Evolutionary conservation across 2,888 invertebrate genomes (phyloP), one percentile per base, ranked within the genome.

Genomic region (Trichogramma dendrolimi): DNA sequence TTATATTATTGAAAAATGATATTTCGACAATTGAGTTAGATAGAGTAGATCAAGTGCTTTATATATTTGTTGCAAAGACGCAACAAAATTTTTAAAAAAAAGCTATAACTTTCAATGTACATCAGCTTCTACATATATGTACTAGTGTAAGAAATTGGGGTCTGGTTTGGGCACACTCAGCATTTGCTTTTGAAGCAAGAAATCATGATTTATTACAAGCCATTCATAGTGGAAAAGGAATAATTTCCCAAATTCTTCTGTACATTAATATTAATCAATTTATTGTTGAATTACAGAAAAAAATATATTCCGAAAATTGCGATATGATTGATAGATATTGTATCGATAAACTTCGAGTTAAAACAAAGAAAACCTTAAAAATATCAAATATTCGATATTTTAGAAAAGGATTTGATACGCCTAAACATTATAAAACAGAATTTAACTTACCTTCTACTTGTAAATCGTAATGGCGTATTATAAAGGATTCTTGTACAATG

Each of bases 91-190:
- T 54, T 56, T n/a, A 42, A 3, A 61, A 55, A 52, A 39, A 14
- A 43, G 53, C 44, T 44, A 65, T 67, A 63, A 60, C 65, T 38
- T 61, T n/a, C 47, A 67, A 65, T 55, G 50, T 65, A 40, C 63
- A 67, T 42, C 55, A 55, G 39, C 39, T 67, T 11, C 42, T 65
- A n/a, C 67, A 67, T 48, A 8, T 65, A 2, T 44, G 55, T 11
- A 14, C 51, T 46, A 63, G 63, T 49, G 63, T 67, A 11, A 5
- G 43, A 3, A 52, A 65, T 51, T 63, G 59, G 63, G 59, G 63
- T 2, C 65, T 63, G 10, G 42, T 65, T 42, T 65, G 56, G 58
- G 14, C 51, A 4, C 64, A 64, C 43, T 48, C 49, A 27, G 56
- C 49, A 1, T 65, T 54, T 58, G 10, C 27, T 27, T 67, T 67